A percentile compares a stretch with the other conserved stretches of the same genome.
Evolutionary conservation across 2,797 vertebrate species (phyloP).

Genomic region (Myiothlypis coronata): DNA sequence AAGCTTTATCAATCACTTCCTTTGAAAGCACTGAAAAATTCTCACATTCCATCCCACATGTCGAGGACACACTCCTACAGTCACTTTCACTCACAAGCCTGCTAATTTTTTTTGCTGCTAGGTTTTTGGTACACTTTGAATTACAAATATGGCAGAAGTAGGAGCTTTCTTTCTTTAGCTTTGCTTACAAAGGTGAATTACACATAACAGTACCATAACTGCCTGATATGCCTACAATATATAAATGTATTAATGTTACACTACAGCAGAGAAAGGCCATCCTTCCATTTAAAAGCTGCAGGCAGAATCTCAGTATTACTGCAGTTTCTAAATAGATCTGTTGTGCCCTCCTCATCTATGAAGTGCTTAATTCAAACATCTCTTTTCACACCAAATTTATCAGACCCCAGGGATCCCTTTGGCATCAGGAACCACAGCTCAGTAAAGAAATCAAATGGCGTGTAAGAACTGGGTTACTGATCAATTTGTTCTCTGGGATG

Average conservation of each 20-base stretch:
- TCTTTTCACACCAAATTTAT: neutral
- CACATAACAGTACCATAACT: neutral
- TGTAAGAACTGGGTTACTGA: neutral
- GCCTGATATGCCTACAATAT: neutral
- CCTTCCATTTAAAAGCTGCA: neutral
- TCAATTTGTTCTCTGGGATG: neutral
- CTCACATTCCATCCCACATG: neutral
- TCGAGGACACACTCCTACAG: neutral
- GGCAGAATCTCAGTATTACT: neutral
- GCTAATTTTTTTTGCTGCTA: neutral
- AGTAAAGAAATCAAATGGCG: conserved; percentile 24
- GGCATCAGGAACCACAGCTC: neutral
- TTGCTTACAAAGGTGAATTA: neutral
- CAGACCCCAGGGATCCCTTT: neutral
- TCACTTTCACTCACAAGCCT: neutral
- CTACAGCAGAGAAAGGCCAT: neutral
- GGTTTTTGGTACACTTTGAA: neutral
- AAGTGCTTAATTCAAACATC: neutral
- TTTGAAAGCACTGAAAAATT: neutral
- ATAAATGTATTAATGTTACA: neutral
- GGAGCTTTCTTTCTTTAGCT: neutral
- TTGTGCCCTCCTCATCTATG: neutral
- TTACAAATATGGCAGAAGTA: neutral
- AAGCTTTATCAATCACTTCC: neutral
- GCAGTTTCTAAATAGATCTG: neutral